A percentile compares a stretch with the other conserved stretches of the same genome.
phyloP scores from a whole-genome alignment of 2,113 vertebrate genomes.

The Condylura cristata region DNA sequence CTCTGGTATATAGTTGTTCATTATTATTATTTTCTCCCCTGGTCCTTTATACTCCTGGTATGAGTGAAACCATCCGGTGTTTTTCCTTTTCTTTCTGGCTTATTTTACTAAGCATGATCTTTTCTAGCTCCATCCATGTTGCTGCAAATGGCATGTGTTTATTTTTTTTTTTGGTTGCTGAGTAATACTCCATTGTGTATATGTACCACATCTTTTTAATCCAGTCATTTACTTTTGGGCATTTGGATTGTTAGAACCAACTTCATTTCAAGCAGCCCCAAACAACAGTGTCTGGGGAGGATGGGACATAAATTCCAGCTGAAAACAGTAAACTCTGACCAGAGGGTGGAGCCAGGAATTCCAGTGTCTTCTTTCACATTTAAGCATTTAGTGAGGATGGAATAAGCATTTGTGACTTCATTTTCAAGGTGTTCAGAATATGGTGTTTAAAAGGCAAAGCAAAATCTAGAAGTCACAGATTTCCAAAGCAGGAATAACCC shows the following conservation, averaged over 20 bases:
- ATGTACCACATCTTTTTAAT: too few relatives aligned
- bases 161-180: too few relatives aligned
- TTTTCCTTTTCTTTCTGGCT: too few relatives aligned
- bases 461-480: not conserved
- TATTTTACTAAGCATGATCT: too few relatives aligned
- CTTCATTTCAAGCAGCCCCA: slow-evolving; percentile 44
- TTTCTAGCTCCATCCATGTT: too few relatives aligned
- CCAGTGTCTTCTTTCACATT: slow-evolving; percentile 32
- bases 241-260: slow-evolving; percentile 13
- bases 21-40: too few relatives aligned
- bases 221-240: too few relatives aligned
- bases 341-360: not conserved
- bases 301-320: not conserved
- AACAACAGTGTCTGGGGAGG: not conserved
- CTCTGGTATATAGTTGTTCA: too few relatives aligned
- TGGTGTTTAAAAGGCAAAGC: not conserved
- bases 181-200: too few relatives aligned
- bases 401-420: slow-evolving; percentile 24
- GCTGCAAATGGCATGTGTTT: too few relatives aligned
- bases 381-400: not conserved
- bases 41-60: too few relatives aligned
- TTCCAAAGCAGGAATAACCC: not conserved
- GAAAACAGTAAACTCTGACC: not conserved
- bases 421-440: slow-evolving; percentile 1
- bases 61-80: too few relatives aligned